These are phyloP conservation scores for Corythaeola cristata DNA, from an alignment of 2,113 vertebrate species.

Conservation along the genomic window DNA sequence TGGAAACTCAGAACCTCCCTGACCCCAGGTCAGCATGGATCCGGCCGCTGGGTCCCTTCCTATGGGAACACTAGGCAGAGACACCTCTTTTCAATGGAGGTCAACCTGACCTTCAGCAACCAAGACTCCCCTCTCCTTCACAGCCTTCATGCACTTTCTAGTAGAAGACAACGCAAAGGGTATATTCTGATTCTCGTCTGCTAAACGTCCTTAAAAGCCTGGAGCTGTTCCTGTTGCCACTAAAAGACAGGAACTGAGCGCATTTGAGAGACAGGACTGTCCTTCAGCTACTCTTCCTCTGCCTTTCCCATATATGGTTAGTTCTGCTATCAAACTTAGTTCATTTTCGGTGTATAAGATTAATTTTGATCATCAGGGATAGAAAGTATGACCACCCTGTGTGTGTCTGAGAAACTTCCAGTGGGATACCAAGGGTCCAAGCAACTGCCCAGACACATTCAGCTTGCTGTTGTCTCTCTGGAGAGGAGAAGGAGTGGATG, in stretches of 20 bases:
- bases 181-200: constrained; percentile 4
- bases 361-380: neutral
- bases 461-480: neutral
- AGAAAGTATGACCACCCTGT: neutral
- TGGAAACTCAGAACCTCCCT: neutral
- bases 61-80: neutral
- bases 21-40: neutral
- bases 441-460: no score
- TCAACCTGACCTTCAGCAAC: constrained; percentile 10
- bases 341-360: neutral
- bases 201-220: constrained; percentile 33
- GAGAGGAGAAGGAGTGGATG: neutral
- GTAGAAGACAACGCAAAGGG: neutral
- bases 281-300: neutral
- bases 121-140: neutral
- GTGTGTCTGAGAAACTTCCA: neutral
- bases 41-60: neutral
- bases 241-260: neutral
- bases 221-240: constrained; percentile 14
- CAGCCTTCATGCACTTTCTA: neutral
- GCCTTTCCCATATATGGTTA: neutral
- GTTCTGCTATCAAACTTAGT: neutral
- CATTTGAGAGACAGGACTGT: neutral
- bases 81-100: constrained; percentile 14
- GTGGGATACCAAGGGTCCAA: neutral